Percentiles rank a stretch among this genome's conserved stretches.
Evolutionary conservation across 2,113 vertebrate genomes (phyloP).

Genomic region (Herpetotheres cachinnans): DNA sequence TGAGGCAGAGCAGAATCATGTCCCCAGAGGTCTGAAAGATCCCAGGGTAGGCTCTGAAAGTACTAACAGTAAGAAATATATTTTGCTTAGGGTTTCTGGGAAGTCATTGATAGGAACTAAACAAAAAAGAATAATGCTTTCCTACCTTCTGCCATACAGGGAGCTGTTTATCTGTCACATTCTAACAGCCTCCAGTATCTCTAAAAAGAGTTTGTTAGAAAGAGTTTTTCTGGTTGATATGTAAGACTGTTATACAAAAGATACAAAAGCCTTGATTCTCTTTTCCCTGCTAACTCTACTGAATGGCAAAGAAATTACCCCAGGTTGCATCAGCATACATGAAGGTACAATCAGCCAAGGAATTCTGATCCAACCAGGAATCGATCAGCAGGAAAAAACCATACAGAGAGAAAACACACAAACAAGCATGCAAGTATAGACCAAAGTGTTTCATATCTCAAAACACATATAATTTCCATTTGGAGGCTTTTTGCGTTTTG

Average conservation of each 20-base stretch:
- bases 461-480: constrained; percentile 41
- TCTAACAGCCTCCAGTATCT: not conserved
- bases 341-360: not conserved
- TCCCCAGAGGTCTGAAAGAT: not conserved
- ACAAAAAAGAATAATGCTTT: not conserved
- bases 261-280: constrained; percentile 6
- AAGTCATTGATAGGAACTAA: not conserved
- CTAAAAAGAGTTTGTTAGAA: not conserved
- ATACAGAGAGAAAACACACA: not conserved
- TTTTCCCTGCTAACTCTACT: not conserved
- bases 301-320: not conserved
- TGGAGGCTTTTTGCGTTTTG: not conserved
- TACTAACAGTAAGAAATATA: not conserved
- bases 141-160: not conserved
- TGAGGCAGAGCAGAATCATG: not conserved
- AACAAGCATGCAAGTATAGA: not conserved
- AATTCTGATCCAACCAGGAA: not conserved
- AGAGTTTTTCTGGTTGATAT: not conserved
- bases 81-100: not conserved
- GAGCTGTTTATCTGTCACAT: not conserved
- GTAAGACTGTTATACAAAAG: constrained; percentile 14
- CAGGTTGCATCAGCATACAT: not conserved
- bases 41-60: not conserved
- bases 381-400: not conserved
- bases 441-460: not conserved